Conservation (phyloP, 1,140 invertebrate genomes). For the Archegozetes longisetosus region DNA sequence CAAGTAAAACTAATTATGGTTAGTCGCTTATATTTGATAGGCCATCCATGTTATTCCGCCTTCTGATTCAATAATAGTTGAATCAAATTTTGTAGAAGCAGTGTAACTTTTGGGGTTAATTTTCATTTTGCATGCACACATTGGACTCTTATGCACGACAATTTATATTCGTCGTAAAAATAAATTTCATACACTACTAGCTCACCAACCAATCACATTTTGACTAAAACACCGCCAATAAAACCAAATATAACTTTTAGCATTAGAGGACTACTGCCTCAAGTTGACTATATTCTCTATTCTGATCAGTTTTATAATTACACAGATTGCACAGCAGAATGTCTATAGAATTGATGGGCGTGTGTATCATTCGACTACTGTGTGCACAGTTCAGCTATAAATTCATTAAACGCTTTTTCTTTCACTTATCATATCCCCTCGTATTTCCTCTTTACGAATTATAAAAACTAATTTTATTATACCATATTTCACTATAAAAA, state of each 20-base stretch:
- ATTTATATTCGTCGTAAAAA: neutral
- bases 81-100: neutral
- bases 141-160: neutral
- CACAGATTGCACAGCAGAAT: no score
- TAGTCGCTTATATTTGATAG: neutral
- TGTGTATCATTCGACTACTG: no score
- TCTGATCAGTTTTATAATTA: neutral
- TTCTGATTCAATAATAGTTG: neutral
- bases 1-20: neutral
- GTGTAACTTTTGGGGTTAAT: neutral
- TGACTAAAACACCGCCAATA: neutral
- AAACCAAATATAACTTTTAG: neutral
- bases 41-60: neutral
- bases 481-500: no score
- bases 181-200: neutral
- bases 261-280: neutral
- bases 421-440: no score
- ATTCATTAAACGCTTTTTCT: no score
- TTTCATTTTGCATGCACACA: neutral
- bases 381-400: no score
- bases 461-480: no score
- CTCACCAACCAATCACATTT: neutral
- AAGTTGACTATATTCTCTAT: neutral
- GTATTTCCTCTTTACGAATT: no score
- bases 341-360: no score